These are phyloP conservation scores for Toxotes chatareus DNA, from an alignment of 2,113 vertebrate species.

Conservation along the genomic window DNA sequence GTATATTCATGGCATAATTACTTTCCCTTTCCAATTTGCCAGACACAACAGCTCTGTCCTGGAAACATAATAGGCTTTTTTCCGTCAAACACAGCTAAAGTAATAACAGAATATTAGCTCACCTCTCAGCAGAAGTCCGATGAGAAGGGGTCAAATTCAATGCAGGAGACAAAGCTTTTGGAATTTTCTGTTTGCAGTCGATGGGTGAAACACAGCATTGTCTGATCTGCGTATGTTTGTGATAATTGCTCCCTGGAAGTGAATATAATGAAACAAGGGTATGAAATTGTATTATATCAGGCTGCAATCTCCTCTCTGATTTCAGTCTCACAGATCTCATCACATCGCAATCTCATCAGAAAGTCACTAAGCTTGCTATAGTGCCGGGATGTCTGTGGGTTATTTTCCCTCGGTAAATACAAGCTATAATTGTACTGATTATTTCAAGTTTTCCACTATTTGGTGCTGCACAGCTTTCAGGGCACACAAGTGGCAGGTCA, in stretches of 20 bases:
- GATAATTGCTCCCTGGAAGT: slow-evolving; percentile 51
- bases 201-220: slow-evolving; percentile 32
- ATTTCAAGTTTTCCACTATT: not conserved
- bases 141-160: slow-evolving; percentile 62
- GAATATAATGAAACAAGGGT: slow-evolving; percentile 41
- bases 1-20: slow-evolving; percentile 62
- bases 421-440: too few relatives aligned
- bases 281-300: slow-evolving; percentile 19
- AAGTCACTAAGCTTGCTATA: not conserved
- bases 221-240: slow-evolving; percentile 31
- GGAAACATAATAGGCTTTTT: slow-evolving; percentile 68
- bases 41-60: slow-evolving; percentile 62
- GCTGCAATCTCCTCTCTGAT: slow-evolving; percentile 19
- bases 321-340: slow-evolving; percentile 5
- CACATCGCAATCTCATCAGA: slow-evolving; percentile 8
- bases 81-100: slow-evolving; percentile 63
- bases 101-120: slow-evolving; percentile 75
- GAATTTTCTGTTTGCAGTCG: slow-evolving; percentile 50
- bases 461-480: not conserved
- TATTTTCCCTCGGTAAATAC: too few relatives aligned
- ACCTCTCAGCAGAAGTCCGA: slow-evolving; percentile 56
- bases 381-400: too few relatives aligned
- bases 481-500: not conserved
- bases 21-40: slow-evolving; percentile 64
- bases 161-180: slow-evolving; percentile 46